phyloP scores from a whole-genome alignment of 2,797 vertebrate species.

The Acanthurus lineatus region DNA sequence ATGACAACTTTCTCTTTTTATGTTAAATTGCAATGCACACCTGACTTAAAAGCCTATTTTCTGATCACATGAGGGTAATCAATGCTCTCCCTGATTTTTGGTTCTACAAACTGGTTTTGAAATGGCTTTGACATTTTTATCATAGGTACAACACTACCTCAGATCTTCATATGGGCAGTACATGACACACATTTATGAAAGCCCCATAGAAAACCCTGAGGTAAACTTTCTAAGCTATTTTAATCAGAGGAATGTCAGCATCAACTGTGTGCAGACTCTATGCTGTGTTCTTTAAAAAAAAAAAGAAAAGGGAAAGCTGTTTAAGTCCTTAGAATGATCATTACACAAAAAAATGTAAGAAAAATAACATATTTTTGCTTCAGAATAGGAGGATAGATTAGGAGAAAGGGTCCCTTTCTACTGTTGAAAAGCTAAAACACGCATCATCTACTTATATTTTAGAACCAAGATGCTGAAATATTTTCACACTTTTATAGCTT shows the following conservation, averaged over 20 bases:
- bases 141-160: conserved; percentile 82
- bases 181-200: conserved; percentile 48
- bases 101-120: conserved; percentile 56
- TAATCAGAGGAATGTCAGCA: conserved; percentile 72
- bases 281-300: conserved; percentile 66
- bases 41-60: conserved; percentile 31
- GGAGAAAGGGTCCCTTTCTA: conserved; percentile 58
- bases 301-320: conserved; percentile 52
- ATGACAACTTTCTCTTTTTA: conserved; percentile 12
- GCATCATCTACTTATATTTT: conserved; percentile 71
- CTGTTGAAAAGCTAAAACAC: conserved; percentile 55
- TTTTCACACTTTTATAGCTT: conserved; percentile 80
- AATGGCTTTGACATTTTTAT: conserved; percentile 72
- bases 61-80: conserved; percentile 9
- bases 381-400: conserved; percentile 20
- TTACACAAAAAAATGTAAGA: conserved; percentile 5
- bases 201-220: conserved; percentile 68
- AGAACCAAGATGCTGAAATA: conserved; percentile 80
- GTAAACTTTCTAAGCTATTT: conserved; percentile 66
- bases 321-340: conserved; percentile 42
- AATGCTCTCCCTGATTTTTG: conserved; percentile 37
- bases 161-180: conserved; percentile 67
- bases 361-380: conserved; percentile 30
- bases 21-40: conserved; percentile 29
- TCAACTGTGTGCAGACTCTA: conserved; percentile 62